phyloP scores from a whole-genome alignment of 2,113 vertebrate species.

The Anser cygnoides region DNA sequence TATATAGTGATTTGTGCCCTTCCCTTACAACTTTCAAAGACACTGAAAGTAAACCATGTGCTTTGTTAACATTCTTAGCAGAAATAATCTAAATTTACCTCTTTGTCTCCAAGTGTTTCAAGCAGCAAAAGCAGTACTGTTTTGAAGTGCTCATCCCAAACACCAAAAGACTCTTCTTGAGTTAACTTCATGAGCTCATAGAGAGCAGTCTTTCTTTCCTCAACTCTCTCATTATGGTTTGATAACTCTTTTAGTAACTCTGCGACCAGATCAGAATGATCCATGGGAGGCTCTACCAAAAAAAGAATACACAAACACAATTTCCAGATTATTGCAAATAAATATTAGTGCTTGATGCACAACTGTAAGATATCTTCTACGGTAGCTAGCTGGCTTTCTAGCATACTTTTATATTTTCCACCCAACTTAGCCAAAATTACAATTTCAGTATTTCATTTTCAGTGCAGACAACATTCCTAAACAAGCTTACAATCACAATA shows the following conservation, averaged over 20 bases:
- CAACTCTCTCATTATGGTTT: constrained; percentile 93
- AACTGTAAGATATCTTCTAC: neutral
- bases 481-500: neutral
- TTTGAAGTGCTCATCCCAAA: constrained; percentile 98
- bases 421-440: neutral
- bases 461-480: neutral
- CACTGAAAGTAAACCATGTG: neutral
- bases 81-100: constrained; percentile 76
- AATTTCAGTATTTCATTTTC: neutral
- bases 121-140: constrained; percentile 93
- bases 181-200: constrained; percentile 92
- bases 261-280: constrained; percentile 92
- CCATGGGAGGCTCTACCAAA: constrained; percentile 84
- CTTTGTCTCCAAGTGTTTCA: constrained; percentile 94
- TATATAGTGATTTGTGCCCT: neutral
- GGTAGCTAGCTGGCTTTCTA: neutral
- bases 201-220: constrained; percentile 92
- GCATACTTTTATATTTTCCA: neutral
- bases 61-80: neutral
- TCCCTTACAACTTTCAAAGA: neutral
- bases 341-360: neutral
- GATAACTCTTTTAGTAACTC: constrained; percentile 94
- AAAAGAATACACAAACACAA: neutral
- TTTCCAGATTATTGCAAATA: neutral
- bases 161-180: constrained; percentile 89